Conservation (phyloP, 2,888 invertebrate genomes). For the Agrilus biguttatus region DNA sequence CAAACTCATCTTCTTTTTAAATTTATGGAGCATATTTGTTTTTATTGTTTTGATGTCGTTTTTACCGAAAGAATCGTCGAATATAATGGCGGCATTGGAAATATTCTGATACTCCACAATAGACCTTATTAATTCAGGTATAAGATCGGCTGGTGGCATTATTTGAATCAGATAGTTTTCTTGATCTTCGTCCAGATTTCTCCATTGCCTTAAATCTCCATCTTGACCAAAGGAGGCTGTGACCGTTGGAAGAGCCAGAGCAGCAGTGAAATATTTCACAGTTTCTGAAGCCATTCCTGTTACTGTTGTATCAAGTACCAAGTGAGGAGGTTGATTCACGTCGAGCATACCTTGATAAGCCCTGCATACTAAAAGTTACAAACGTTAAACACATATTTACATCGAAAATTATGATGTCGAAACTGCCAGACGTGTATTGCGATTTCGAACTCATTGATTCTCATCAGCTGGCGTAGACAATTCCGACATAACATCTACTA, state of each 20-base stretch:
- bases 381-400: too few species aligned
- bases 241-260: slow-evolving; percentile 67
- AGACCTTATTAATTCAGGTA: slow-evolving; percentile 70
- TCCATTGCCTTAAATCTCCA: slow-evolving; percentile 74
- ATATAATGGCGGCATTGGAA: slow-evolving; percentile 82
- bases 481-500: too few species aligned
- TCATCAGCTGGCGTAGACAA: too few species aligned
- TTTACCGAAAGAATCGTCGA: slow-evolving; percentile 70
- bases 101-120: slow-evolving; percentile 74
- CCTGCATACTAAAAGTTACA: slow-evolving; percentile 46
- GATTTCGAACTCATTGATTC: too few species aligned
- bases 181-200: slow-evolving; percentile 53
- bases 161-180: slow-evolving; percentile 67
- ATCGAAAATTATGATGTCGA: too few species aligned
- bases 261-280: slow-evolving; percentile 69
- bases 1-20: too few species aligned
- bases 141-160: slow-evolving; percentile 71
- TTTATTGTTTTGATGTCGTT: background rate
- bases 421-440: too few species aligned
- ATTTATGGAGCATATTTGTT: background rate
- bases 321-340: slow-evolving; percentile 54
- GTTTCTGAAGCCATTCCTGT: slow-evolving; percentile 71
- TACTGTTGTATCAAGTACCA: slow-evolving; percentile 71
- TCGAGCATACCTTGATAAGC: slow-evolving; percentile 52
- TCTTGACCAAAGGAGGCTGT: slow-evolving; percentile 75